These are phyloP conservation scores for Periophthalmus magnuspinnatus DNA, from an alignment of 2,797 vertebrate species.

Conservation along the genomic window DNA sequence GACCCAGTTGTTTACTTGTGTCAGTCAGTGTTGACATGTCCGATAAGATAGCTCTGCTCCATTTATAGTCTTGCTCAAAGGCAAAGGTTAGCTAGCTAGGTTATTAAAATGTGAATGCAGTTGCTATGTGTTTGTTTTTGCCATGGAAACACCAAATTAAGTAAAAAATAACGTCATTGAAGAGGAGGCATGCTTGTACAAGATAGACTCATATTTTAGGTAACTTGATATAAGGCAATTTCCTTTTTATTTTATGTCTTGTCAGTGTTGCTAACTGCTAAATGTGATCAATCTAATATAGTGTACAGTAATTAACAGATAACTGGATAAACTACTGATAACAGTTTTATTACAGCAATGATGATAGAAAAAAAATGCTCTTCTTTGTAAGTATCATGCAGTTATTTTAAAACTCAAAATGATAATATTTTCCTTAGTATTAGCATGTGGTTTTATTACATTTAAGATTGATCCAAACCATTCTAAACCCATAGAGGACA, in stretches of 20 bases:
- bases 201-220: neutral
- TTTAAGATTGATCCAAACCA: too few species aligned
- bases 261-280: neutral
- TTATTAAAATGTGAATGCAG: neutral
- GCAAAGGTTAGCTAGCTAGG: neutral
- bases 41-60: neutral
- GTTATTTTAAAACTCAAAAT: too few species aligned
- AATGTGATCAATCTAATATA: neutral
- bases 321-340: too few species aligned
- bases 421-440: too few species aligned
- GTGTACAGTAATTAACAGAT: too few species aligned
- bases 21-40: conserved; percentile 16
- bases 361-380: too few species aligned
- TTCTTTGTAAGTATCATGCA: too few species aligned
- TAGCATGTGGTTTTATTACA: too few species aligned
- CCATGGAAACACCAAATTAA: neutral
- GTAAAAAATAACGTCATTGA: neutral
- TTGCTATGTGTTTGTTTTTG: too few species aligned
- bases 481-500: too few species aligned
- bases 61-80: neutral
- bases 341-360: too few species aligned
- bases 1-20: conserved; percentile 32
- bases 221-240: too few species aligned
- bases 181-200: neutral
- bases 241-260: neutral